Evolutionary conservation across 2,113 vertebrate genomes (phyloP).

Genomic region (Sterrhoptilus dennistouni): DNA sequence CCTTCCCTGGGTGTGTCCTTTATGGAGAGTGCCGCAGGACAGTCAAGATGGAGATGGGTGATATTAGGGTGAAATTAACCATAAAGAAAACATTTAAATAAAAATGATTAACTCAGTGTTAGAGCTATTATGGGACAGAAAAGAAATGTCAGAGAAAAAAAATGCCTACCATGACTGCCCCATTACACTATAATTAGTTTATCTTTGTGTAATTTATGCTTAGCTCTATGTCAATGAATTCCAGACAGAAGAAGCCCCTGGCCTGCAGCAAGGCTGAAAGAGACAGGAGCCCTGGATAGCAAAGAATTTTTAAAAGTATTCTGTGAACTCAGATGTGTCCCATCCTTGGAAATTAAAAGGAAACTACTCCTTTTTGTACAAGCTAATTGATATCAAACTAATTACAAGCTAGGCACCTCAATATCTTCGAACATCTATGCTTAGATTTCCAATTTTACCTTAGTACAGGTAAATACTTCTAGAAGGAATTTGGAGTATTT

Average conservation of each 20-base stretch:
- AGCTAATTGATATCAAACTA: background rate
- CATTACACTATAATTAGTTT: slow-evolving; percentile 70
- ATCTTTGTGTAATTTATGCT: slow-evolving; percentile 64
- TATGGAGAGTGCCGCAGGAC: background rate
- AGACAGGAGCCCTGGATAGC: background rate
- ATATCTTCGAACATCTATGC: background rate
- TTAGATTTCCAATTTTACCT: slow-evolving; percentile 5
- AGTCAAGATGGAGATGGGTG: background rate
- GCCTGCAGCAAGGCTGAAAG: background rate
- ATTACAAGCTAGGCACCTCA: background rate
- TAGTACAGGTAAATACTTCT: background rate
- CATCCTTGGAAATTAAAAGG: background rate
- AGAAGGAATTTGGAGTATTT: background rate
- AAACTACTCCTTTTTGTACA: background rate
- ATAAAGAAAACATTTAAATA: slow-evolving; percentile 64
- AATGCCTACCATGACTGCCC: slow-evolving; percentile 46
- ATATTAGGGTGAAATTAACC: slow-evolving; percentile 65
- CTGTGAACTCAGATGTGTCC: background rate
- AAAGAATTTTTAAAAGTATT: background rate
- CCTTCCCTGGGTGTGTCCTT: slow-evolving; percentile 4
- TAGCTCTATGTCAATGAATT: slow-evolving; percentile 36
- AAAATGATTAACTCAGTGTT: slow-evolving; percentile 62
- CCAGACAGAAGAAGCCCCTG: slow-evolving; percentile 11
- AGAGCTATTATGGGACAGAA: slow-evolving; percentile 61
- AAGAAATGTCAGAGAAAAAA: slow-evolving; percentile 69